Conservation (phyloP, 1,140 invertebrate species). For the Atta texana region DNA sequence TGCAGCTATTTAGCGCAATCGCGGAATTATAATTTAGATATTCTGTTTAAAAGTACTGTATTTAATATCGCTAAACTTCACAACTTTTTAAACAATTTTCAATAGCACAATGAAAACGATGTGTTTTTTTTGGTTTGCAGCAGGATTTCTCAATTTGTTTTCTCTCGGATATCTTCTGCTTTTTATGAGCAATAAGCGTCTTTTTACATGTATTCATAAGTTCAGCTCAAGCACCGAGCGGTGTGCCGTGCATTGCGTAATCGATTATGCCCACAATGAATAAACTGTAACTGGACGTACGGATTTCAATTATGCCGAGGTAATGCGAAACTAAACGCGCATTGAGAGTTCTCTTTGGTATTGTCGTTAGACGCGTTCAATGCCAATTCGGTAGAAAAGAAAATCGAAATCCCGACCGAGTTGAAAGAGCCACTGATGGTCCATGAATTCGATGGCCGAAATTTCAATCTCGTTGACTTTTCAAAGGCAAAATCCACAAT, state of each 20-base stretch:
- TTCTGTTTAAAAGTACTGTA: neutral
- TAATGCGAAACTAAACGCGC: constrained; percentile 34
- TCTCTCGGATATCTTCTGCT: neutral
- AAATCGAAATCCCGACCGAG: constrained; percentile 17
- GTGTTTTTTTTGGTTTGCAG: neutral
- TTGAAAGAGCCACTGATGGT: neutral
- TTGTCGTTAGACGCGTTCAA: constrained; percentile 36
- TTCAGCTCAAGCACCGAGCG: neutral
- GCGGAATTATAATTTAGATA: neutral
- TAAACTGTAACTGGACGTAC: constrained; percentile 48
- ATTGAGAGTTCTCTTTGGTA: constrained; percentile 14
- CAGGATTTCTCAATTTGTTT: neutral
- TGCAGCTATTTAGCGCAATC: neutral
- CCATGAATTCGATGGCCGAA: constrained; percentile 56
- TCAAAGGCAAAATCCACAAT: neutral
- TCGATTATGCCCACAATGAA: constrained; percentile 42
- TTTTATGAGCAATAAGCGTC: neutral
- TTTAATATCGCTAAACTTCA: neutral
- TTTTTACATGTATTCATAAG: constrained; percentile 37
- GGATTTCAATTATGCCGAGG: constrained; percentile 39
- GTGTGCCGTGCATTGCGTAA: constrained; percentile 48
- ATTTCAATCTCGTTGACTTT: constrained; percentile 25
- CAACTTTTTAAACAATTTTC: neutral
- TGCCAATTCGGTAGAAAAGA: constrained; percentile 23
- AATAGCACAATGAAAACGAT: neutral